Evolutionary conservation across 92 coral and sea anemone genomes (phyloP), one percentile per base, ranked within the genome.

Genomic region (Ricordea florida): DNA sequence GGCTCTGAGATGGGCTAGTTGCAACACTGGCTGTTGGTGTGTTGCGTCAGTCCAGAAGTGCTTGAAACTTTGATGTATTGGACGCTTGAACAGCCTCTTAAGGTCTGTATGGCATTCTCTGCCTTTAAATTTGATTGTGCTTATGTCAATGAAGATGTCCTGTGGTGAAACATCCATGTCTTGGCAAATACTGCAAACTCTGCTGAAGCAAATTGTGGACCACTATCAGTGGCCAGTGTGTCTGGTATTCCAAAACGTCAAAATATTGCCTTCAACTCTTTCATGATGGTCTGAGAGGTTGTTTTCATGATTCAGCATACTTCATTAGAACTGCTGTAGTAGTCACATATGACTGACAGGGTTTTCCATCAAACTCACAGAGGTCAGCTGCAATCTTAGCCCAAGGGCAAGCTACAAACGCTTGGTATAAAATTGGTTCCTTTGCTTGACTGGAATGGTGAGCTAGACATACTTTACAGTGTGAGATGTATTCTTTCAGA

Each of bases 21-120:
- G n/a, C n/a, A n/a, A n/a, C n/a, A n/a, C 76, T 60, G 22, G 70
- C 85, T 1, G 85, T 79, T 3, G 85, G 78, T 38, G 65, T 79
- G 59, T 79, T 79, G 15, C 78, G 72, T 72, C 85, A 79, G 63
- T n/a, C n/a, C n/a, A n/a, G n/a, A n/a, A n/a, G n/a, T 79, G 85
- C 85, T 3, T 68, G 85, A 33, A 69, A 79, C 21, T 69, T 78
- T 3, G 85, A 79, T 42, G 32, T 43, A 2, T 64, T 56, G 0
- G 85, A 79, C 29, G 71, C 27, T 63, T 79, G n/a, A n/a, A n/a
- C n/a, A n/a, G n/a, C n/a, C n/a, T n/a, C n/a, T n/a, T n/a, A n/a
- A n/a, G 11, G 70, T 79, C 72, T 80, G 79, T 51, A 80, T 79
- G 0, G 85, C 78, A 18, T 71, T 80, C 70, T 70, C 79, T 9